Evolutionary conservation across 2,888 invertebrate genomes (phyloP), one percentile per base, ranked within the genome.

Genomic region (Enoplolaimus lenunculus): DNA sequence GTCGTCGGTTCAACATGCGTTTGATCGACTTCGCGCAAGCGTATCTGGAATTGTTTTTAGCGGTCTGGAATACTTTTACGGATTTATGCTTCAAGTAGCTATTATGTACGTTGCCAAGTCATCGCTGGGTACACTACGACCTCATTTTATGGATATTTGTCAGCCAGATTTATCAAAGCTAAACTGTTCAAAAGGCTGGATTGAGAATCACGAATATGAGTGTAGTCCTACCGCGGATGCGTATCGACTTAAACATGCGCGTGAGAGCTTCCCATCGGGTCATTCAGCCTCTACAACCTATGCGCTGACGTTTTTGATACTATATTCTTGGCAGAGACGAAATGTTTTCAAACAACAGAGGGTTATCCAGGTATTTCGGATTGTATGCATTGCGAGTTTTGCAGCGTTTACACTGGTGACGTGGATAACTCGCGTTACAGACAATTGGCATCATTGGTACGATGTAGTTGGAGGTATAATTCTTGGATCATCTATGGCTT

Each of bases 31-130:
- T n/a, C n/a, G n/a, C n/a, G n/a, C n/a, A n/a, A n/a, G n/a, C n/a
- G n/a, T n/a, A n/a, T n/a, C n/a, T n/a, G n/a, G n/a, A n/a, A n/a
- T n/a, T n/a, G n/a, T n/a, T n/a, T n/a, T n/a, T n/a, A n/a, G n/a
- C n/a, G n/a, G n/a, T 34, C 29, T 34, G 26, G 69, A 71, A 34
- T 65, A 26, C 71, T 21, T 71, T 21, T 71, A 60, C 26, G 65
- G 65, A 29, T 34, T 60, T 57, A 57, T 67, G 21, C 45, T 70
- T 2, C 35, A 29, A 21, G 45, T 70, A 26, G 65, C 70, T 1
- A 76, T 89, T 74, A 94, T 93, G 1, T 94, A 97, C 81, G 87
- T 93, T 74, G 91, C 90, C 74, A 95, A 97, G 83, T 94, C 93
- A 81, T 87, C 89, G 13, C 88, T 95, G 74, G 97, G 97, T 59